Evolutionary conservation across 2,797 vertebrate genomes (phyloP), one percentile per base, ranked within the genome.

Genomic region (Kryptopterus vitreolus): DNA sequence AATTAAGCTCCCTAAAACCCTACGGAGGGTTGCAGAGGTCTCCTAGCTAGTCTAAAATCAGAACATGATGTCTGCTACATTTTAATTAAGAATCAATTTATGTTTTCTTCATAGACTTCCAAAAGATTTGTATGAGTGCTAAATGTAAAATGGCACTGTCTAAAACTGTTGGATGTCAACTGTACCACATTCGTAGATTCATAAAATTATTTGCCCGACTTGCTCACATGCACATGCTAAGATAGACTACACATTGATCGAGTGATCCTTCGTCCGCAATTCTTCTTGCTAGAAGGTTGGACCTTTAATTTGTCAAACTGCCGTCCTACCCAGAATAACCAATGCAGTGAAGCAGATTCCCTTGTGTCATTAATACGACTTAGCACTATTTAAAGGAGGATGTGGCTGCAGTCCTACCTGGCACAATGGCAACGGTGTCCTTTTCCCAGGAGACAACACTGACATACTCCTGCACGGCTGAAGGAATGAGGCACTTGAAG

Each of bases 401-500:
- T 59, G 43, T 1, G 10, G 18, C n/a, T n/a, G 46, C 31, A 63
- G 24, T 82, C 89, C 91, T 97, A 99, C 97, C 97, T 95, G 97
- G 95, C 91, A 94, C 88, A 89, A 99, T 98, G 90, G 98, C 96
- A 85, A 98, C 96, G 0, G 97, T 99, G 93, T 99, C 98, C 90
- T 97, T 98, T 92, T 99, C 98, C 97, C 98, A 99, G 92, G 98
- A 98, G 89, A 98, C 96, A 81, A 99, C 98, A 9, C 96, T 98
- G 93, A 99, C 96, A 0, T 99, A 98, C 92, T 98, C 97, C 95
- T 98, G 97, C 94, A 99, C 96, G 26, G 96, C 97, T 78, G 96
- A 95, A 88, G 96, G 97, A 92, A 98, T 98, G 96, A 99, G 97
- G 97, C 97, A 99, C 96, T 98, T 99, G 94, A 99, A 99, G 83